Base-by-base conservation (phyloP, 2,113 vertebrate genomes). In the Neogobius melanostomus region DNA sequence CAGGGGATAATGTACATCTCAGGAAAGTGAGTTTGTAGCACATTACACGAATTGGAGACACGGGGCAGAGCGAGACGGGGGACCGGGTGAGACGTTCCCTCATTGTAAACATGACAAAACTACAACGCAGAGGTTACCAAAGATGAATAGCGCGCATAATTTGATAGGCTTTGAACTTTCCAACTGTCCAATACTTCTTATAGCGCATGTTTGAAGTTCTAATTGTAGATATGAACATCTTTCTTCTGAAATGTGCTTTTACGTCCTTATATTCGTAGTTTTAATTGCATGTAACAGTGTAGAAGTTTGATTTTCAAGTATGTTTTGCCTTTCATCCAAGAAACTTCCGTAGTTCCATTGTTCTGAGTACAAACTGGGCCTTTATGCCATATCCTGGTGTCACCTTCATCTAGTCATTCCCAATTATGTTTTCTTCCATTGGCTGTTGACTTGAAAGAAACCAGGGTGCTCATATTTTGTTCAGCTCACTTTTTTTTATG, bases 21-120 rank as follows among this genome's bases (percentile, higher is more conserved):
- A 28, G n/a, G 61, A 75, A 87, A 85, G 71, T 85, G 72, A 85
- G 78, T 83, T 87, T 86, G 80, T 63, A 64, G 72, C 62, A 62
- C 69, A 79, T 85, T 84, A 83, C 71, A 46, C 5, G 71, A 64
- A 64, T 64, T 59, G 76, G 74, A 79, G 69, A 77, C 47, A 61
- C 71, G 72, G 81, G 72, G 72, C 72, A 64, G 15, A 75, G 69
- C 73, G 71, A 81, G 49, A 51, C 49, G 15, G 9, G 9, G 54
- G 36, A 80, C 53, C 1, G 64, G 61, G 46, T 75, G 54, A 72
- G 69, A 74, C 60, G 74, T 81, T 72, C 16, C 16, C 8, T 16
- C 11, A 17, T 56, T 63, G 60, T 48, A 43, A 71, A 68, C 50
- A 73, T 56, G 71, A 57, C n/a, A 36, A 60, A 46, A 70, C 21